These are phyloP conservation scores for Xylocopa sonorina DNA, from an alignment of 1,140 invertebrate species.

Conservation along the genomic window DNA sequence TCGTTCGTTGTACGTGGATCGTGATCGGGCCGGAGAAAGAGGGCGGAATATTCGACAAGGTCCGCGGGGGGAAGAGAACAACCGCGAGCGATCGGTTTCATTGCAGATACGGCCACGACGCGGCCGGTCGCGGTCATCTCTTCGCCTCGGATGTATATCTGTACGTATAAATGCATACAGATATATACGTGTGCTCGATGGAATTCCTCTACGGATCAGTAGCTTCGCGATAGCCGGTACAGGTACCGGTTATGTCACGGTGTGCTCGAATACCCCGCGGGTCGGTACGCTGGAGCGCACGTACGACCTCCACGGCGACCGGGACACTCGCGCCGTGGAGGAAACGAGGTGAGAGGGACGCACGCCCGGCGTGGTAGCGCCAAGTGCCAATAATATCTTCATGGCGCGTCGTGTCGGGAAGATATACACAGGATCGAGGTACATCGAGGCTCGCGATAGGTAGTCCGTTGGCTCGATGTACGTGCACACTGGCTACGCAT, in stretches of 20 bases:
- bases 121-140: slow-evolving; percentile 52
- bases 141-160: slow-evolving; percentile 48
- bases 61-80: slow-evolving; percentile 53
- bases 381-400: slow-evolving; percentile 69
- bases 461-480: slow-evolving; percentile 31
- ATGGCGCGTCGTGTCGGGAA: slow-evolving; percentile 58
- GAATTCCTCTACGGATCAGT: slow-evolving; percentile 68
- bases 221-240: slow-evolving; percentile 59
- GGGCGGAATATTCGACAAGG: slow-evolving; percentile 55
- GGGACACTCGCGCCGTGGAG: slow-evolving; percentile 11
- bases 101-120: slow-evolving; percentile 26
- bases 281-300: slow-evolving; percentile 54
- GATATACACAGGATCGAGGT: slow-evolving; percentile 53
- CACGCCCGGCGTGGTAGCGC: slow-evolving; percentile 51
- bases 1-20: slow-evolving; percentile 42
- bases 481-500: background rate
- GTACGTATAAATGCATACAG: no score
- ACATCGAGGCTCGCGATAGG: slow-evolving; percentile 44
- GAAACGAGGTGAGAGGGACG: slow-evolving; percentile 31
- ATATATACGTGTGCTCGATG: no score
- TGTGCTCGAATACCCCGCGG: slow-evolving; percentile 62
- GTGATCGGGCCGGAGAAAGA: slow-evolving; percentile 32
- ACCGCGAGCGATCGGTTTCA: slow-evolving; percentile 51
- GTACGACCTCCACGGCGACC: slow-evolving; percentile 43
- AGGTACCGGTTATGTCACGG: slow-evolving; percentile 66